phyloP scores from a whole-genome alignment of 2,888 invertebrate genomes.

The Adineta ricciae region DNA sequence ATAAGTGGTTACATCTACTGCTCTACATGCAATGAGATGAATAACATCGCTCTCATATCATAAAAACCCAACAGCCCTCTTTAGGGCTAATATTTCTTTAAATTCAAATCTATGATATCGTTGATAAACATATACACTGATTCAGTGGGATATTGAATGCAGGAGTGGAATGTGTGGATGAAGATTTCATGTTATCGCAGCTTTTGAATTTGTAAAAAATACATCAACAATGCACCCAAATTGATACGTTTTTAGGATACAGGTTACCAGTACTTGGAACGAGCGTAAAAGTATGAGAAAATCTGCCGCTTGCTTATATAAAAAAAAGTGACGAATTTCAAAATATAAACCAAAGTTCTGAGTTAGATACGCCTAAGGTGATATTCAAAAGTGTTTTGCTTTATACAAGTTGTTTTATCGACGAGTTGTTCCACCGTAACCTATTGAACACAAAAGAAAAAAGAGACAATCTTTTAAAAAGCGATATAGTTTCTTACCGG shows the following conservation, averaged over 20 bases:
- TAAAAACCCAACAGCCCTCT: constrained; percentile 32
- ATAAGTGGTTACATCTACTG: background rate
- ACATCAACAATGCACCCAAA: too few relatives aligned
- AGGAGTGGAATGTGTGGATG: too few relatives aligned
- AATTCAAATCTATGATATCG: background rate
- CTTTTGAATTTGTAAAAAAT: too few relatives aligned
- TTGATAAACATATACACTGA: background rate
- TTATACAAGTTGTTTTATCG: background rate
- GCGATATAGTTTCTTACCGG: background rate
- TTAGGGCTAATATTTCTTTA: constrained; percentile 24
- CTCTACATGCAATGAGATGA: constrained; percentile 38
- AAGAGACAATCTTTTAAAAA: background rate
- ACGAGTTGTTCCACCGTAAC: background rate
- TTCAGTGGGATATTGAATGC: too few relatives aligned
- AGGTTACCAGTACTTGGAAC: too few relatives aligned
- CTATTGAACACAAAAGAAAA: background rate
- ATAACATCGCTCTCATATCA: background rate
- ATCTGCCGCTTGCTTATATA: background rate
- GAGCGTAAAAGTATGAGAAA: background rate
- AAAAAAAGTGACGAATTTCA: background rate
- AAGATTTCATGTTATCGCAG: too few relatives aligned
- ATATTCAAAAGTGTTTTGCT: background rate
- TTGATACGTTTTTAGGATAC: too few relatives aligned
- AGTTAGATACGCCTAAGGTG: background rate
- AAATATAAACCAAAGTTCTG: background rate